Conservation (phyloP, 2,888 invertebrate species). For the Latrodectus hesperus region DNA sequence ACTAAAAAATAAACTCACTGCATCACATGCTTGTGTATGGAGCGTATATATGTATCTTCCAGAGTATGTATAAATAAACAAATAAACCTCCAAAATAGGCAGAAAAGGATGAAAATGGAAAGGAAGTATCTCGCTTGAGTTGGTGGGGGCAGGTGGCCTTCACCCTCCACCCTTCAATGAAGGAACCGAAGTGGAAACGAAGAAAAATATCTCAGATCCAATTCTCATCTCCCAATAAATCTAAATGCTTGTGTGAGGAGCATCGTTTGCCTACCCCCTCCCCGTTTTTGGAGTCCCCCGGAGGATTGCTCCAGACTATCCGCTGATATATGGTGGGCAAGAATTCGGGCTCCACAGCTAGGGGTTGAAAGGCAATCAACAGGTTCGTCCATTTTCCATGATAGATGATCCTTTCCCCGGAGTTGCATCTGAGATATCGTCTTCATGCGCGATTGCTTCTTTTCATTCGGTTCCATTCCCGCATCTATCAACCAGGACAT, state of each 20-base stretch:
- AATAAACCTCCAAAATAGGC: slow-evolving; percentile 34
- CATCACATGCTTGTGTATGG: neutral
- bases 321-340: slow-evolving; percentile 60
- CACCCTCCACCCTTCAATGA: slow-evolving; percentile 35
- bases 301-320: slow-evolving; percentile 10
- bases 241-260: slow-evolving; percentile 50
- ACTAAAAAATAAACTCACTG: slow-evolving; percentile 11
- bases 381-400: slow-evolving; percentile 66
- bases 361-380: slow-evolving; percentile 56
- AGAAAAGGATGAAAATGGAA: slow-evolving; percentile 7
- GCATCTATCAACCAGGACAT: slow-evolving; percentile 42
- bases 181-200: slow-evolving; percentile 29
- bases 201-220: slow-evolving; percentile 35
- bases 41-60: neutral
- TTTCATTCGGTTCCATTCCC: slow-evolving; percentile 39
- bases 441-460: slow-evolving; percentile 63
- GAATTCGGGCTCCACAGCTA: slow-evolving; percentile 45
- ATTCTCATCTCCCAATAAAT: slow-evolving; percentile 67
- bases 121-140: neutral
- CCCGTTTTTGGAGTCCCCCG: no score
- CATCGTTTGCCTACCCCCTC: slow-evolving; percentile 34
- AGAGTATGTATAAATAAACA: slow-evolving; percentile 51
- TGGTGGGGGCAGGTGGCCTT: neutral
- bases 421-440: slow-evolving; percentile 65
- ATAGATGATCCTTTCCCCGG: slow-evolving; percentile 44